Conservation (phyloP, 2,888 invertebrate genomes). For the Agonopterix alstromeriana region DNA sequence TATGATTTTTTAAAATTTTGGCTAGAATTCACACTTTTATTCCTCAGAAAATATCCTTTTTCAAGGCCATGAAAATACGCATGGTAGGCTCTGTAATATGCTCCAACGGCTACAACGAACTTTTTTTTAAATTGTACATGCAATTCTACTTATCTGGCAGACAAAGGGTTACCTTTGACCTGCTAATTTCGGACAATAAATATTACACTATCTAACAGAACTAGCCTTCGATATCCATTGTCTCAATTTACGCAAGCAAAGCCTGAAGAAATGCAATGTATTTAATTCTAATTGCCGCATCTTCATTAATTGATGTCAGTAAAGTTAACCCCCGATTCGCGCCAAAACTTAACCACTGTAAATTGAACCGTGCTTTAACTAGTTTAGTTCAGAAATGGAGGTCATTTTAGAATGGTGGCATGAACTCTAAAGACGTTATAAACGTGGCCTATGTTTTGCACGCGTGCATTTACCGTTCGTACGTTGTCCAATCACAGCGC, state of each 20-base stretch:
- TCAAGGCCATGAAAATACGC: too few relatives aligned
- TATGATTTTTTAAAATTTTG: too few relatives aligned
- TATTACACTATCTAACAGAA: background rate
- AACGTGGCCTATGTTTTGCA: slow-evolving; percentile 46
- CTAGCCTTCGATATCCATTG: slow-evolving; percentile 40
- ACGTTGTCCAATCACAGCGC: slow-evolving; percentile 18
- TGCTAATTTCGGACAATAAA: too few relatives aligned
- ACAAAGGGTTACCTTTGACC: too few relatives aligned
- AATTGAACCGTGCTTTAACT: slow-evolving; percentile 12
- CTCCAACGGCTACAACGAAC: too few relatives aligned
- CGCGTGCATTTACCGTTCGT: slow-evolving; percentile 43
- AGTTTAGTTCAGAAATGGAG: slow-evolving; percentile 10
- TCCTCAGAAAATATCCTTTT: too few relatives aligned
- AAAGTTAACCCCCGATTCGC: slow-evolving; percentile 24
- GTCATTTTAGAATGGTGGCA: slow-evolving; percentile 31
- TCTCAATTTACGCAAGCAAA: slow-evolving; percentile 43
- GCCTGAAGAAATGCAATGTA: slow-evolving; percentile 20
- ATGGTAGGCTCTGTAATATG: too few relatives aligned
- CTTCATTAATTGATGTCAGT: slow-evolving; percentile 49
- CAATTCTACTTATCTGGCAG: too few relatives aligned
- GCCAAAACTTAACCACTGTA: slow-evolving; percentile 8
- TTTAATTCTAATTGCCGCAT: slow-evolving; percentile 45
- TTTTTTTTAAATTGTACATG: too few relatives aligned
- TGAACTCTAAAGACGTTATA: slow-evolving; percentile 41
- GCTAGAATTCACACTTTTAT: too few relatives aligned